These are phyloP conservation scores for Acrocephalus scirpaceus DNA, from an alignment of 2,797 vertebrate species.

Conservation along the genomic window DNA sequence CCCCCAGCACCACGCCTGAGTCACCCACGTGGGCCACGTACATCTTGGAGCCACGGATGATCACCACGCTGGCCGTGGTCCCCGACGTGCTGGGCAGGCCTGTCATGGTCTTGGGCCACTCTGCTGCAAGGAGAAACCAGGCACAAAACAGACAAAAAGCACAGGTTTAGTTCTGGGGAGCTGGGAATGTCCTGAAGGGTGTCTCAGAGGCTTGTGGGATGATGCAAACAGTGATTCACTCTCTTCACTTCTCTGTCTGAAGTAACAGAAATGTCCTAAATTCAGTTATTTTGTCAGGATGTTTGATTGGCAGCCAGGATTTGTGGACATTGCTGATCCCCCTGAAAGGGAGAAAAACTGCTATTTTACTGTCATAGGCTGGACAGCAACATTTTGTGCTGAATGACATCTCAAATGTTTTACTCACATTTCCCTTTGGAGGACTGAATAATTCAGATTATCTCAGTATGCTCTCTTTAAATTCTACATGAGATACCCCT, in stretches of 20 bases:
- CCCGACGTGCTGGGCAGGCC: conserved; percentile 95
- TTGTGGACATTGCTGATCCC: background rate
- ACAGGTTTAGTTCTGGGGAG: background rate
- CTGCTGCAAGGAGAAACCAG: conserved; percentile 78
- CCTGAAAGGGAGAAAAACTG: background rate
- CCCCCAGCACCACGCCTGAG: conserved; percentile 92
- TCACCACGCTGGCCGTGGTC: conserved; percentile 93
- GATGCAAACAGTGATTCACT: background rate
- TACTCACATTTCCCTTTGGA: background rate
- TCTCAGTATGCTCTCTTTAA: background rate
- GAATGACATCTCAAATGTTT: background rate
- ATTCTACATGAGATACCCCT: background rate
- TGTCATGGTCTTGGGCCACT: conserved; percentile 96
- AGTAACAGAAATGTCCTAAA: background rate
- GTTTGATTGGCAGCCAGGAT: background rate
- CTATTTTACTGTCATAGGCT: background rate
- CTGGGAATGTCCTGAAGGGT: background rate
- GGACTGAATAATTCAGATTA: background rate
- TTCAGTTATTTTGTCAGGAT: background rate
- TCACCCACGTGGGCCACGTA: conserved; percentile 96
- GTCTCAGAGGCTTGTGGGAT: background rate
- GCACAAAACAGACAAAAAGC: background rate
- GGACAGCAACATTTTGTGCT: background rate
- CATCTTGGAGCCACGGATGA: conserved; percentile 91
- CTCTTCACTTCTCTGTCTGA: background rate